Conservation (phyloP, 2,888 invertebrate species). For the Apodemia mormo region DNA sequence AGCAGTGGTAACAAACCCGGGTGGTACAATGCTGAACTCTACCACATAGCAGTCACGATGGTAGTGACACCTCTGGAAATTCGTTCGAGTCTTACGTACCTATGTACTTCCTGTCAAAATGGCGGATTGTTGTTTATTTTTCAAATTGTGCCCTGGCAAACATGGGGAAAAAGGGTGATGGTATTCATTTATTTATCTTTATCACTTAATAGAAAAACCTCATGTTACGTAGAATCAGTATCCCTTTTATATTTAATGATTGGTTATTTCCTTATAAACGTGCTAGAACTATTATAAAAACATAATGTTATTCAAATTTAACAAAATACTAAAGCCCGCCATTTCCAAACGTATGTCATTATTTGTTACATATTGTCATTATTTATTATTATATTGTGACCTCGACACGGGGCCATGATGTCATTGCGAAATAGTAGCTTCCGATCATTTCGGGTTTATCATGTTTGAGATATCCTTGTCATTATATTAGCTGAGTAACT, state of each 20-base stretch:
- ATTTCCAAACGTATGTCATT: constrained; percentile 27
- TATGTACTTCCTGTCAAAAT: too few relatives aligned
- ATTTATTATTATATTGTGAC: constrained; percentile 33
- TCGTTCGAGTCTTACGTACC: too few relatives aligned
- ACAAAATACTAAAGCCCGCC: constrained; percentile 18
- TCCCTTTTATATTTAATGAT: not conserved
- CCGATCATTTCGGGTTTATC: not conserved
- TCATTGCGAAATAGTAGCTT: constrained; percentile 32
- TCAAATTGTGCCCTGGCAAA: too few relatives aligned
- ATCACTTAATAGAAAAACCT: too few relatives aligned
- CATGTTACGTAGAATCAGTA: too few relatives aligned
- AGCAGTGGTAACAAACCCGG: too few relatives aligned
- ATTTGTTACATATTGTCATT: constrained; percentile 30
- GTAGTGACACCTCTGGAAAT: too few relatives aligned
- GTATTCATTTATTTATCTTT: too few relatives aligned
- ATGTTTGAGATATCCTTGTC: not conserved
- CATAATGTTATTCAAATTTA: not conserved
- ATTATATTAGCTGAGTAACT: not conserved
- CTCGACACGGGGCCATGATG: constrained; percentile 38
- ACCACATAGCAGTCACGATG: too few relatives aligned
- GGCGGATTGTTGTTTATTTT: too few relatives aligned
- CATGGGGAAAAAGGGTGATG: too few relatives aligned
- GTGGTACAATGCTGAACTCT: too few relatives aligned
- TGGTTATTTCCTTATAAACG: not conserved
- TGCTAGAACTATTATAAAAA: constrained; percentile 4